phyloP scores from a whole-genome alignment of 2,888 invertebrate species.

The Pecten maximus region DNA sequence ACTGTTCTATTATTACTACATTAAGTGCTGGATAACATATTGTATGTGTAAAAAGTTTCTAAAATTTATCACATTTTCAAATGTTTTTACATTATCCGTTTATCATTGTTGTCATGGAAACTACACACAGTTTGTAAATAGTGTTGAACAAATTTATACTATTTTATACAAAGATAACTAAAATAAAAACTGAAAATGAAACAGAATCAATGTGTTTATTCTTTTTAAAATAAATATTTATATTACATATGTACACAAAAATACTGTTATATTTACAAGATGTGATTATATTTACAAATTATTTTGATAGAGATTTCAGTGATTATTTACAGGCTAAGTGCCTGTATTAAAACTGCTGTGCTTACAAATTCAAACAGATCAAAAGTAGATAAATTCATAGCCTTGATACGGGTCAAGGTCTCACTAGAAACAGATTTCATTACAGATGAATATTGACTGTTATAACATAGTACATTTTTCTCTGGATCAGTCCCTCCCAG shows the following conservation, averaged over 20 bases:
- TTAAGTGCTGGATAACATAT: not conserved
- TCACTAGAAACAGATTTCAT: too few species aligned
- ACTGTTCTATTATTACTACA: not conserved
- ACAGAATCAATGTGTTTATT: not conserved
- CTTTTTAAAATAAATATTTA: constrained; percentile 12
- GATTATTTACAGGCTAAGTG: too few species aligned
- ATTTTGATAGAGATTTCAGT: too few species aligned
- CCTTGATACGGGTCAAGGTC: too few species aligned
- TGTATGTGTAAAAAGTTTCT: not conserved
- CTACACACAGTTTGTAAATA: constrained; percentile 12
- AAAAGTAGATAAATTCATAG: too few species aligned
- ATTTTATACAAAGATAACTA: constrained; percentile 9
- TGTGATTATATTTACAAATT: not conserved
- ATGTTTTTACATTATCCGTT: constrained; percentile 23
- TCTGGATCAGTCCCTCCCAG: too few species aligned
- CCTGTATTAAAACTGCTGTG: too few species aligned
- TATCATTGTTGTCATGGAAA: not conserved
- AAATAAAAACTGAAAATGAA: constrained; percentile 15
- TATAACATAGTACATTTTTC: too few species aligned
- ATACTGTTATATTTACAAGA: not conserved
- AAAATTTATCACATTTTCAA: constrained; percentile 27
- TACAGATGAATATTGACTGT: too few species aligned
- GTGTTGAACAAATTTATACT: constrained; percentile 25
- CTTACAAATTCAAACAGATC: too few species aligned
- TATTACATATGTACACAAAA: not conserved